A percentile compares a stretch with the other conserved stretches of the same genome.
Evolutionary conservation across 2,888 invertebrate genomes (phyloP).

Genomic region (Dione juno): DNA sequence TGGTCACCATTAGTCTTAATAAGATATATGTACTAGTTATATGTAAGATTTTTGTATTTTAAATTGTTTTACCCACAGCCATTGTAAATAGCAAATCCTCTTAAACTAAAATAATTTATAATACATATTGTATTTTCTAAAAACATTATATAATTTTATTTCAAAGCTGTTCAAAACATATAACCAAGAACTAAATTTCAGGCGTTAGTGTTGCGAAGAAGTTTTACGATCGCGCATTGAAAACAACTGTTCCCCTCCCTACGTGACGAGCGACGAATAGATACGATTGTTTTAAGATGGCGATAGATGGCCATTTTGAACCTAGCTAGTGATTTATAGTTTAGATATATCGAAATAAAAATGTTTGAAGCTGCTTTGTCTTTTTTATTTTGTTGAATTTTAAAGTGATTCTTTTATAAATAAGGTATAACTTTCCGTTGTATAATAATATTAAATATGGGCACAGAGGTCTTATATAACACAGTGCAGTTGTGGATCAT

Average conservation of each 20-base stretch:
- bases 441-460: too few relatives aligned
- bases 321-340: constrained; percentile 22
- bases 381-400: neutral
- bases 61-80: neutral
- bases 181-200: constrained; percentile 35
- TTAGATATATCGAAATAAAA: constrained; percentile 27
- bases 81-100: neutral
- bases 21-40: neutral
- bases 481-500: too few relatives aligned
- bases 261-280: constrained; percentile 59
- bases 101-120: neutral
- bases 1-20: too few relatives aligned
- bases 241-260: constrained; percentile 60
- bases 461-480: too few relatives aligned
- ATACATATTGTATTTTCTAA: neutral
- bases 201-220: constrained; percentile 52
- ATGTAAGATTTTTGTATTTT: neutral
- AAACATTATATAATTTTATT: constrained; percentile 28
- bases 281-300: constrained; percentile 54
- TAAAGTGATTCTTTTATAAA: neutral
- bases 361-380: neutral
- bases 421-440: too few relatives aligned
- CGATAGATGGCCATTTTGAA: constrained; percentile 46
- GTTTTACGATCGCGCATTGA: constrained; percentile 66
- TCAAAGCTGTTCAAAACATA: constrained; percentile 32